These are phyloP conservation scores for Thyatira batis DNA, from an alignment of 2,888 invertebrate genomes.

Conservation along the genomic window DNA sequence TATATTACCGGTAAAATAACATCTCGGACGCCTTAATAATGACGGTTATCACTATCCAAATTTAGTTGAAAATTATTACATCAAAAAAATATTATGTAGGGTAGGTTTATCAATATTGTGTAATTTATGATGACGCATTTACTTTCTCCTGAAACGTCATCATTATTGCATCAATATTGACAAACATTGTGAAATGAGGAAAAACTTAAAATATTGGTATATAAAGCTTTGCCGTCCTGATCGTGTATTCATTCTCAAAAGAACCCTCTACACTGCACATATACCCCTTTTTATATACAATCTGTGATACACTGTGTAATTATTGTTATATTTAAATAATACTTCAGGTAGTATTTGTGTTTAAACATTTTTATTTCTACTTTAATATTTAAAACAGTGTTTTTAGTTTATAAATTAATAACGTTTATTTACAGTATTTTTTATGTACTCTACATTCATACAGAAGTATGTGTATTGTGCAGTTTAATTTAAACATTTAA, in stretches of 20 bases:
- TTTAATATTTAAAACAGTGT: background rate
- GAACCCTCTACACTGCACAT: background rate
- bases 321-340: background rate
- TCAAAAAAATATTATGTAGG: no score
- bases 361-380: background rate
- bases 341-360: background rate
- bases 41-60: no score
- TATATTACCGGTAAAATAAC: no score
- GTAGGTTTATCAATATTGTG: conserved; percentile 2
- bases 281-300: background rate
- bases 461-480: background rate
- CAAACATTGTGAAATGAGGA: background rate
- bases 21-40: no score
- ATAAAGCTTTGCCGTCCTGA: background rate
- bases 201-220: background rate
- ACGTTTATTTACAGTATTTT: background rate
- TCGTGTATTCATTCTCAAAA: background rate
- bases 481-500: background rate
- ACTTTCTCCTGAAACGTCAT: background rate
- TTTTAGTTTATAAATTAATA: background rate
- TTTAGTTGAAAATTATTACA: no score
- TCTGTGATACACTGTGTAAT: background rate
- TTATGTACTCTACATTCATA: background rate
- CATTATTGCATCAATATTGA: background rate
- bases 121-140: background rate